Conservation (phyloP, 2,888 invertebrate genomes). For the Gandaritis pyraliata region DNA sequence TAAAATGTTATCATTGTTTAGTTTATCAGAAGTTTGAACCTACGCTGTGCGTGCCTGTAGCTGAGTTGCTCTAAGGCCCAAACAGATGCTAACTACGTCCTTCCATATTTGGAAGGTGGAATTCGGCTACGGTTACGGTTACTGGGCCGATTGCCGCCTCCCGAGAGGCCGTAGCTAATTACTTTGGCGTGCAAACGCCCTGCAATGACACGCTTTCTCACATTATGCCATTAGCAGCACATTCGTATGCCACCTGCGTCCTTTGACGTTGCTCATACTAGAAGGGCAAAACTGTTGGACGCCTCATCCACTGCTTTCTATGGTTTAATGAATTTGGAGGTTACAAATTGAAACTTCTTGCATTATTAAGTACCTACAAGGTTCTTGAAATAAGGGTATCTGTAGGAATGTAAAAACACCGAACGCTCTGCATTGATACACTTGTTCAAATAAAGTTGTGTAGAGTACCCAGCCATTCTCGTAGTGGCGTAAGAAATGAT, state of each 20-base stretch:
- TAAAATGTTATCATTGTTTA: no score
- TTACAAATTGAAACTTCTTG: neutral
- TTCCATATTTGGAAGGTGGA: conserved; percentile 3
- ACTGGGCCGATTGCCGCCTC: conserved; percentile 1
- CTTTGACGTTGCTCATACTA: conserved; percentile 41
- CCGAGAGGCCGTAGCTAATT: conserved; percentile 25
- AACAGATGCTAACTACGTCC: neutral
- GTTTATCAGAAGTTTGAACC: no score
- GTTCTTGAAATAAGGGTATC: no score
- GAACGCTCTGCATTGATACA: no score
- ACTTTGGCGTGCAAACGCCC: conserved; percentile 38
- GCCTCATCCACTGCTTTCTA: conserved; percentile 7
- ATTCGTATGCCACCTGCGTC: conserved; percentile 48
- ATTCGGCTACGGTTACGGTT: conserved; percentile 9
- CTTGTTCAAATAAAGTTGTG: no score
- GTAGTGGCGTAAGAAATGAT: no score
- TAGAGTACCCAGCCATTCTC: no score
- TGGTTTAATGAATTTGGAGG: neutral
- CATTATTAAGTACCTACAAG: neutral
- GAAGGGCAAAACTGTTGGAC: conserved; percentile 25
- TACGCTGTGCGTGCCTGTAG: no score
- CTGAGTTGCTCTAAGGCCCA: no score
- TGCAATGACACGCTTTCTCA: conserved; percentile 55
- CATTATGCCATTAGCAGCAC: conserved; percentile 40
- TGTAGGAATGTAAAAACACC: no score